These are phyloP conservation scores for Ia io DNA, from an alignment of 2,113 vertebrate species.

Conservation along the genomic window DNA sequence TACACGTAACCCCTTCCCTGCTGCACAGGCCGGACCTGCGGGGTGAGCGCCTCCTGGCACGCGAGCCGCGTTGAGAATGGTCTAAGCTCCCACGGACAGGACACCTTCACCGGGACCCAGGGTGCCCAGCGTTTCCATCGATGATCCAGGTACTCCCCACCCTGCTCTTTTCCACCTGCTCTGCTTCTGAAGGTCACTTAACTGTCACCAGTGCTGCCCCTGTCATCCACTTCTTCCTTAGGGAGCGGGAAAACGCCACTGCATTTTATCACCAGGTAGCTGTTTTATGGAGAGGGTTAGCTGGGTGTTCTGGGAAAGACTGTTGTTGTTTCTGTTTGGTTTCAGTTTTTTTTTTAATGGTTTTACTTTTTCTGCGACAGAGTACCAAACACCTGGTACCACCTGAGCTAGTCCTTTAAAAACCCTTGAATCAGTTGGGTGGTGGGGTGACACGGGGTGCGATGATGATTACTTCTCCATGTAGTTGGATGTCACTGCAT, in stretches of 20 bases:
- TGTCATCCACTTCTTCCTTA: not conserved
- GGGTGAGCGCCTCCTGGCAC: not conserved
- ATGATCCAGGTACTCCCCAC: not conserved
- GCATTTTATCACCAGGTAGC: too few species aligned
- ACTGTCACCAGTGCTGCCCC: not conserved
- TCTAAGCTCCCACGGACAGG: not conserved
- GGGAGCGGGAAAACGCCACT: not conserved
- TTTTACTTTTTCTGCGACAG: conserved; percentile 20
- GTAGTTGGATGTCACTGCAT: not conserved
- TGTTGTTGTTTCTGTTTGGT: not conserved
- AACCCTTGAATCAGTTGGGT: not conserved
- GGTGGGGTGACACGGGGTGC: not conserved
- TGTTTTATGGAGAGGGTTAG: not conserved
- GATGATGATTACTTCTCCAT: not conserved
- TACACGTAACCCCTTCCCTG: conserved; percentile 57
- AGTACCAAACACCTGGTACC: not conserved
- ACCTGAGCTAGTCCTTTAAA: not conserved
- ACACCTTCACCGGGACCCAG: not conserved
- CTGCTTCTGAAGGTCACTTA: not conserved
- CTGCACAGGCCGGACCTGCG: not conserved
- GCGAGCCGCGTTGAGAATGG: not conserved
- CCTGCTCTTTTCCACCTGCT: not conserved
- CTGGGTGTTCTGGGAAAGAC: not conserved
- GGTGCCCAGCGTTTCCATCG: fast-evolving
- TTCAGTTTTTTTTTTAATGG: not conserved